A percentile compares a stretch with the other conserved stretches of the same genome.
phyloP scores from a whole-genome alignment of 2,797 vertebrate genomes.

The Anisognathus igniventris region DNA sequence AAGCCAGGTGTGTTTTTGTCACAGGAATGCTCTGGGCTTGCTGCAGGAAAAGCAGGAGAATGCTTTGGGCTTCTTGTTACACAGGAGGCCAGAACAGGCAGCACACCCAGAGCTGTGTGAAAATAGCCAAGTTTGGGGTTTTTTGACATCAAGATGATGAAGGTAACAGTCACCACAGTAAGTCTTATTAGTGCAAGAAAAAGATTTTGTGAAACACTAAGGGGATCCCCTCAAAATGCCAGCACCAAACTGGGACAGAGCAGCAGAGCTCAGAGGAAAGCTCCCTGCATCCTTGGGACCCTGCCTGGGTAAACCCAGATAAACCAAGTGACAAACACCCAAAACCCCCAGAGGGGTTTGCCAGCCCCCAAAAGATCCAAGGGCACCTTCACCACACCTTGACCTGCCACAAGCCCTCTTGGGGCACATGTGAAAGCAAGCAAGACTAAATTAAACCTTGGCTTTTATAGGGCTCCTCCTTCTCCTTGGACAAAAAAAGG shows the following conservation, averaged over 20 bases:
- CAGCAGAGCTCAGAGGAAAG: not conserved
- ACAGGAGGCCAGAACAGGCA: accelerated
- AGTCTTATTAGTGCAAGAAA: not conserved
- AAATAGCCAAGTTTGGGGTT: accelerated
- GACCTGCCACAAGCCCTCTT: not conserved
- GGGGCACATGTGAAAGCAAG: accelerated
- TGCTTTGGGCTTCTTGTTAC: not conserved
- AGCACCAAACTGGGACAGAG: not conserved
- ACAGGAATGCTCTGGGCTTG: accelerated
- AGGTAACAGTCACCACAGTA: not conserved
- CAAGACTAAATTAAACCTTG: not conserved
- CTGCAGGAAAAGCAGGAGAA: not conserved
- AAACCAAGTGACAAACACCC: not conserved
- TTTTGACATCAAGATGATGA: not conserved
- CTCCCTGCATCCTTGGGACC: not conserved
- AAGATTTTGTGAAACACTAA: not conserved
- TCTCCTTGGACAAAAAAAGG: accelerated
- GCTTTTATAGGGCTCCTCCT: not conserved
- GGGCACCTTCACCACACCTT: not conserved
- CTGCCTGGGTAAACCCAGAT: accelerated
- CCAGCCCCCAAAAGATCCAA: not conserved
- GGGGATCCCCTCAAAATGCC: accelerated
- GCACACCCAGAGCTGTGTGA: not conserved
- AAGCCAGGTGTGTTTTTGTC: not conserved
- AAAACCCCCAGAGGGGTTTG: not conserved